These are phyloP conservation scores for Leptothorax acervorum DNA, from an alignment of 2,888 invertebrate species.

Conservation along the genomic window DNA sequence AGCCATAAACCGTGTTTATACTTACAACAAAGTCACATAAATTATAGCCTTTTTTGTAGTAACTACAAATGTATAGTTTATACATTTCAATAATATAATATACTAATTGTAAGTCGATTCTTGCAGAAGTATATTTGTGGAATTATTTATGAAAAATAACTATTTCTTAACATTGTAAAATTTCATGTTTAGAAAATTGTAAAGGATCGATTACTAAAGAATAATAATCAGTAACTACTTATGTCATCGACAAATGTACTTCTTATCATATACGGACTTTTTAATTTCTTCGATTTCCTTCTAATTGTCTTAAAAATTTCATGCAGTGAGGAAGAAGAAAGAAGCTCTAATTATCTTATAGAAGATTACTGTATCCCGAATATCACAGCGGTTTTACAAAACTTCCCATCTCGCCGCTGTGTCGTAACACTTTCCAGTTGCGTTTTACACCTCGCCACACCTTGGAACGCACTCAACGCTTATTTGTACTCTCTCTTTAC, in stretches of 20 bases:
- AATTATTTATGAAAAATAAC: not conserved
- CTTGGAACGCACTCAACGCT: slow-evolving; percentile 60
- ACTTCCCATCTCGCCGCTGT: slow-evolving; percentile 10
- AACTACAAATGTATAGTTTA: not conserved
- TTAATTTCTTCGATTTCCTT: not conserved
- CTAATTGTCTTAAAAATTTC: not conserved
- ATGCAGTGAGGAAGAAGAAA: not conserved
- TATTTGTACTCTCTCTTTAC: slow-evolving; percentile 72
- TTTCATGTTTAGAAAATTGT: not conserved
- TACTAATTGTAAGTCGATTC: not conserved
- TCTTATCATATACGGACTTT: not conserved
- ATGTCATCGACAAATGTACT: not conserved
- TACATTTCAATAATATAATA: not conserved
- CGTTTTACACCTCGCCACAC: slow-evolving; percentile 50
- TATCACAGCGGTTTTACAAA: slow-evolving; percentile 15
- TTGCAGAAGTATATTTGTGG: not conserved
- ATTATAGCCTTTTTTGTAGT: not conserved
- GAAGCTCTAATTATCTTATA: not conserved
- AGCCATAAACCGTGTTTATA: not conserved
- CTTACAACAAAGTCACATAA: not conserved
- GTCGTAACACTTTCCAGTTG: slow-evolving; percentile 24
- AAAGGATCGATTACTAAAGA: not conserved
- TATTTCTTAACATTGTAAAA: not conserved
- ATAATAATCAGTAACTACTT: slow-evolving; percentile 1
- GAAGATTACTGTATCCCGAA: not conserved